Percentiles rank a stretch among this genome's conserved stretches.
These are phyloP conservation scores for Callyntrura sp. DNA, from an alignment of 2,888 invertebrate species.

Conservation along the genomic window DNA sequence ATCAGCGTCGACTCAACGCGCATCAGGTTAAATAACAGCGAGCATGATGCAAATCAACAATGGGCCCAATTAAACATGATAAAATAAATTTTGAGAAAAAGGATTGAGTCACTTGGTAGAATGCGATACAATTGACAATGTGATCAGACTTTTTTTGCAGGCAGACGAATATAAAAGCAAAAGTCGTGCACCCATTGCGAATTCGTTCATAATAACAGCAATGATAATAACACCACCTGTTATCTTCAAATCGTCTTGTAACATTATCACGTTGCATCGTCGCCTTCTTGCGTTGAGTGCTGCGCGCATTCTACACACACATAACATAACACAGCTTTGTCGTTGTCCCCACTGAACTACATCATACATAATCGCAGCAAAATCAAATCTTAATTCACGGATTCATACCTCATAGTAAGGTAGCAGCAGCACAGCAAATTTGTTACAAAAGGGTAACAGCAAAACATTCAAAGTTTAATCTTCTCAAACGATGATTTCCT, in stretches of 20 bases:
- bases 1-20: not conserved
- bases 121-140: not conserved
- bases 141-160: not conserved
- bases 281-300: not conserved
- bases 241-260: constrained; percentile 17
- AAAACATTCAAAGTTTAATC: not conserved
- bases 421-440: not conserved
- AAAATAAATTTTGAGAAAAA: constrained; percentile 36
- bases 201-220: constrained; percentile 22
- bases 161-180: not conserved
- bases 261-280: not conserved
- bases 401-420: not conserved
- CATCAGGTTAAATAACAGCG: not conserved
- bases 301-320: not conserved
- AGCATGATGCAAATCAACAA: constrained; percentile 11
- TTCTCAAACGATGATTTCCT: constrained; percentile 13
- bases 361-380: not conserved
- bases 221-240: constrained; percentile 8
- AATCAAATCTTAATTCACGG: not conserved
- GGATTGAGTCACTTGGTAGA: constrained; percentile 46
- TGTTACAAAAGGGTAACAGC: not conserved
- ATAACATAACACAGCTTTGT: no score
- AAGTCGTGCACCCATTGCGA: constrained; percentile 68
- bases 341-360: not conserved
- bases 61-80: constrained; percentile 11